Evolutionary conservation across 2,797 vertebrate species (phyloP), one percentile per base, ranked within the genome.

Genomic region (Cuniculus paca): DNA sequence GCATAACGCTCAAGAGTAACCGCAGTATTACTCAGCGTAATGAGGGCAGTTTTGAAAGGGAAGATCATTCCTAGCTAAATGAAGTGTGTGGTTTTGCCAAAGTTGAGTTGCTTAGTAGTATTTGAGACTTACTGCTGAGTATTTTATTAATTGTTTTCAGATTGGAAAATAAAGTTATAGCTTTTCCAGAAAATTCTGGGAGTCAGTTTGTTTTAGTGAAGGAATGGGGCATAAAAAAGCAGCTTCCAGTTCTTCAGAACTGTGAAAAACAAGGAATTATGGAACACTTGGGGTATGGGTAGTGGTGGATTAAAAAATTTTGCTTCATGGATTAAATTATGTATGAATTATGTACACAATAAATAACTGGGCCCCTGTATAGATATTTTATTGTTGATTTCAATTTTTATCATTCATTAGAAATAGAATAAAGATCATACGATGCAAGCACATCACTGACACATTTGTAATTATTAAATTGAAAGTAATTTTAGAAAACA

Each of bases 391-490:
- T 98, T 98, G 96, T 98, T 97, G 90, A 17, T 97, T 98, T 97
- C 97, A 97, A 97, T 98, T 98, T 98, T 61, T 97, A 81, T 98
- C 95, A 97, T 95, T 98, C 97, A 96, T 92, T 98, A 92, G 72
- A 98, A 97, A 88, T 96, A 97, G 97, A 97, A 97, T 90, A 97
- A 94, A 93, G 94, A 96, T 97, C 93, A 95, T 86, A 74, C 93
- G 92, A 97, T 97, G 95, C 65, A 77, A 90, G 96, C 96, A 97
- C 86, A 98, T 97, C 95, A 98, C 83, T 65, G 45, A 98, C 98
- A 97, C 97, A 97, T 97, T 94, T 96, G 91, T 97, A 98, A 98
- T 98, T 98, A 98, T 98, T 98, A 98, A 98, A 98, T 98, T 98
- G 96, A 96, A 98, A 98, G 98, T 98, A 98, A 97, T 98, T 98